Base-by-base conservation (phyloP, 2,888 invertebrate genomes). In the Toxonevra muliebris region DNA sequence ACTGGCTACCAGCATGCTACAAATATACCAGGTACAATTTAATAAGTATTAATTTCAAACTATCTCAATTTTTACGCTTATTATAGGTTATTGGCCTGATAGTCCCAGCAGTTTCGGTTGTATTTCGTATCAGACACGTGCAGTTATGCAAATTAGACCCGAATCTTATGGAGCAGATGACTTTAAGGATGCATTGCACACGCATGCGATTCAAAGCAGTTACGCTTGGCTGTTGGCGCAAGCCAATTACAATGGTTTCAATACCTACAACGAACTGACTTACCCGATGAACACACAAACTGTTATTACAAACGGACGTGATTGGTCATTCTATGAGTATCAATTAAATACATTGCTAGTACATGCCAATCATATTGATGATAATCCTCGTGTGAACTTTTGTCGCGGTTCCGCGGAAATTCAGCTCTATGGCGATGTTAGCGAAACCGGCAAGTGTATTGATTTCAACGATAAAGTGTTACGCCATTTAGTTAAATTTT, bases 261-360 rank as follows among this genome's bases (percentile, higher is more conserved):
- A 93, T 45, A 93, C 94, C 15, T 95, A 89, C 81, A 93, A 94
- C 76, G 98, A 98, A 74, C 77, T 97, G 17, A 95, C 94, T 0
- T 96, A 97, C 82, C 98, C 99, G 0, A 84, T 98, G 66, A 90
- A 92, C 0, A 93, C 94, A 4, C 98, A 98, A 88, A 91, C 93
- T 15, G 87, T 96, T 13, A 88, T 97, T 50, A 95, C 96, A 0
- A 93, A 98, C 85, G 98, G 98, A 0, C 89, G 92, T 73, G 81
- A 88, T 4, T 96, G 94, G 91, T 92, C 93, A 0, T 92, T 98
- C 74, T 94, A 92, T 80, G 89, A 91, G 13, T 98, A 97, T 82
- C 98, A 99, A 84, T 85, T 99, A 67, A 99, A 99, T 82, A 97
- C 96, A 0, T 87, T 90, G 45, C 79, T 89, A 13, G 84, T 93